Evolutionary conservation across 2,888 invertebrate genomes (phyloP).

Genomic region (Prosopocoilus inquinatus): DNA sequence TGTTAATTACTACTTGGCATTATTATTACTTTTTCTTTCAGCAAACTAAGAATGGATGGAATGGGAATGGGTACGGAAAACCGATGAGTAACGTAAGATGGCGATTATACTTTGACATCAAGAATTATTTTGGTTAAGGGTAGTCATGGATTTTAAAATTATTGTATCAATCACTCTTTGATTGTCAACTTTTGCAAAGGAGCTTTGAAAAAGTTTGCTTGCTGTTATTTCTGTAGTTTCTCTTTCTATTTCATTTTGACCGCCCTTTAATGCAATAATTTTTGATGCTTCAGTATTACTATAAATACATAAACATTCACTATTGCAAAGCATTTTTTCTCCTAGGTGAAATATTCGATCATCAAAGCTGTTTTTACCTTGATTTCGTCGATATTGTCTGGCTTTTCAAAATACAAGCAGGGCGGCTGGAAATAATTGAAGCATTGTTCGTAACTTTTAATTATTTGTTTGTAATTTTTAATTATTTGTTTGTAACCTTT

Average conservation of each 20-base stretch:
- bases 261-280: too few relatives aligned
- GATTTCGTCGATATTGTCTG: conserved; percentile 41
- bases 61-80: too few relatives aligned
- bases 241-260: too few relatives aligned
- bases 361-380: conserved; percentile 44
- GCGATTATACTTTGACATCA: not conserved
- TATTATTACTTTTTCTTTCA: not conserved
- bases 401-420: conserved; percentile 33
- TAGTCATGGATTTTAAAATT: too few relatives aligned
- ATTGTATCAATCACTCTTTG: too few relatives aligned
- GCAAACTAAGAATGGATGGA: not conserved
- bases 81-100: not conserved
- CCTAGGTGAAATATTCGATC: conserved; percentile 38
- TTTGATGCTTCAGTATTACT: too few relatives aligned
- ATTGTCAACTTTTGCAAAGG: too few relatives aligned
- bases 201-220: too few relatives aligned
- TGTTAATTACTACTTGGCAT: too few relatives aligned
- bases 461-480: not conserved
- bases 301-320: too few relatives aligned
- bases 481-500: not conserved
- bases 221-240: too few relatives aligned
- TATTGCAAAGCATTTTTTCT: conserved; percentile 9
- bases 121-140: too few relatives aligned
- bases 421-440: not conserved
- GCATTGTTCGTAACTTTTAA: not conserved